These are phyloP conservation scores for Mionectes macconnelli DNA, from an alignment of 2,113 vertebrate species.

Conservation along the genomic window DNA sequence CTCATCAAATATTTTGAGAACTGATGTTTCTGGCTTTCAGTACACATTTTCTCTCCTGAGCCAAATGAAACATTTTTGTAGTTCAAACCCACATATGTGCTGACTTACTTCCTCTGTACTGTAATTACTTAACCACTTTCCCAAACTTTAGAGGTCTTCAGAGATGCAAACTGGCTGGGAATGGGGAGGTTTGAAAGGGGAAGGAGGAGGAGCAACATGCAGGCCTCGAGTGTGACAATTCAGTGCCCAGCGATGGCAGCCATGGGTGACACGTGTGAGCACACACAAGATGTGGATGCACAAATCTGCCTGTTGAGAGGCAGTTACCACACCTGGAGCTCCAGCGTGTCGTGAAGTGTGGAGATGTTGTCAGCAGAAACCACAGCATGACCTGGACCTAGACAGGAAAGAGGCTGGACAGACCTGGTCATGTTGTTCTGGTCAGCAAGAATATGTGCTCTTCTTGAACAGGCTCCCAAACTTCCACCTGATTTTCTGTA, in stretches of 20 bases:
- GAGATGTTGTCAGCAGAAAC: not conserved
- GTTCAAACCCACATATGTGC: not conserved
- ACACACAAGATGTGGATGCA: not conserved
- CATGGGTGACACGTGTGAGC: not conserved
- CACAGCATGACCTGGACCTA: not conserved
- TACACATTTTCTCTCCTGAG: not conserved
- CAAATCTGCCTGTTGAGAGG: not conserved
- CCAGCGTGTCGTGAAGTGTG: fast-evolving
- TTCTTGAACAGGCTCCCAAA: not conserved
- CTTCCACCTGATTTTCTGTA: not conserved
- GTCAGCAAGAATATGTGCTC: not conserved
- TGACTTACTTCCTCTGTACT: not conserved
- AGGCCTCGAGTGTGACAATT: not conserved
- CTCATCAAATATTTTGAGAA: slow-evolving; percentile 60
- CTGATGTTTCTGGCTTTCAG: slow-evolving; percentile 38
- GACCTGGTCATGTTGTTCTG: not conserved
- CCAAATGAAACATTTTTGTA: not conserved
- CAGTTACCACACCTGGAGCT: not conserved
- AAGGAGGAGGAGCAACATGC: not conserved
- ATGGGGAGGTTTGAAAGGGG: not conserved
- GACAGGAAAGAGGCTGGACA: not conserved
- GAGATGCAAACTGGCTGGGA: not conserved
- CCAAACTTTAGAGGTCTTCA: not conserved
- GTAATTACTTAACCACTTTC: not conserved
- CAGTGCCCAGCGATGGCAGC: not conserved